Conservation (phyloP, 2,888 invertebrate genomes). For the Troides helena region DNA sequence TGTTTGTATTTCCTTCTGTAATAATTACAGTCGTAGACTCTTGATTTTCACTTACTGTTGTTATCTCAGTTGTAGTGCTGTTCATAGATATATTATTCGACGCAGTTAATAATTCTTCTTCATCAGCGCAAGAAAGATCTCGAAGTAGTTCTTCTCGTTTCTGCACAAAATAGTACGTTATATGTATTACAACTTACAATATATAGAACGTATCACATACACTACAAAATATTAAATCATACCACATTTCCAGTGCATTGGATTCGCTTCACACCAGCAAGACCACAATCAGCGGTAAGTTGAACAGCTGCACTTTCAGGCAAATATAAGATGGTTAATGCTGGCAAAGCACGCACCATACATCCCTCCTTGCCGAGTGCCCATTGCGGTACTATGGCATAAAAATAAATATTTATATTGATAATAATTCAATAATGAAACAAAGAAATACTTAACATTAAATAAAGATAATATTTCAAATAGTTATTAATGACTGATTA, state of each 20-base stretch:
- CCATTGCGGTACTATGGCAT: slow-evolving; percentile 85
- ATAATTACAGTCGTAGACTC: slow-evolving; percentile 51
- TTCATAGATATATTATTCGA: slow-evolving; percentile 42
- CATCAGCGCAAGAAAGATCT: slow-evolving; percentile 80
- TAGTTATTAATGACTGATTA: neutral
- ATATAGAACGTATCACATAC: neutral
- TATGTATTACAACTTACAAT: slow-evolving; percentile 4
- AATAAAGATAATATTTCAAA: neutral
- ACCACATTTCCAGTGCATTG: slow-evolving; percentile 88
- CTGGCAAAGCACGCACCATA: slow-evolving; percentile 85
- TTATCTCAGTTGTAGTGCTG: slow-evolving; percentile 41
- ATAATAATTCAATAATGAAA: neutral
- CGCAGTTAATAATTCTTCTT: slow-evolving; percentile 62
- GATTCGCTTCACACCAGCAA: slow-evolving; percentile 86
- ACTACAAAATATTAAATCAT: slow-evolving; percentile 42
- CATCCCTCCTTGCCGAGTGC: slow-evolving; percentile 84
- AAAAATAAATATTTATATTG: neutral
- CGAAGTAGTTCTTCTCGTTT: slow-evolving; percentile 82
- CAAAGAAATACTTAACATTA: neutral
- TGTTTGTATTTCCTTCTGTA: slow-evolving; percentile 52
- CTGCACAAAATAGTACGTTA: slow-evolving; percentile 54
- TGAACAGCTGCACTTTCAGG: slow-evolving; percentile 89
- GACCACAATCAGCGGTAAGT: slow-evolving; percentile 86
- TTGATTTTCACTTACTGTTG: slow-evolving; percentile 44
- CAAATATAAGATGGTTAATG: slow-evolving; percentile 86